Evolutionary conservation across 2,888 invertebrate species (phyloP).

Genomic region (Erpobdella octoculata): DNA sequence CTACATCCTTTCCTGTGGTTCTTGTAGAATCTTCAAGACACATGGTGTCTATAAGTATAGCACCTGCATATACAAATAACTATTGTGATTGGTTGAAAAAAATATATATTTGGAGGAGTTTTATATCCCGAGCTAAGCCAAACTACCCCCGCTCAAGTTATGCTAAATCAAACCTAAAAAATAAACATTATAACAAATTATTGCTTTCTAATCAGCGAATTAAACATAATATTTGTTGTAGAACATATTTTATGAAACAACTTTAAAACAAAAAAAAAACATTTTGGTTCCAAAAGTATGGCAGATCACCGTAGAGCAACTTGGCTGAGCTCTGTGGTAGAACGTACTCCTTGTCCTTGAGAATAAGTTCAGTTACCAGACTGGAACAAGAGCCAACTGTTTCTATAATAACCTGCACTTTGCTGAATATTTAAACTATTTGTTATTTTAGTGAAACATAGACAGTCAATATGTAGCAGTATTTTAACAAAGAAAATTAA

Average conservation of each 20-base stretch:
- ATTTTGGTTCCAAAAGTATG: no score
- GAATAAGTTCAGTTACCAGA: constrained; percentile 61
- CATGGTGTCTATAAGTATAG: constrained; percentile 73
- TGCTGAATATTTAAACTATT: constrained; percentile 32
- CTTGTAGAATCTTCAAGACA: constrained; percentile 66
- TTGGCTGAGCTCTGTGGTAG: neutral
- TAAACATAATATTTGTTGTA: no score
- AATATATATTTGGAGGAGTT: neutral
- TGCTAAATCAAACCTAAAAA: neutral
- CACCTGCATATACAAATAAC: constrained; percentile 56
- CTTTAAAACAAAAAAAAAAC: no score
- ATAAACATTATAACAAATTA: no score
- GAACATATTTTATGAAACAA: no score
- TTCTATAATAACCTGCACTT: constrained; percentile 56
- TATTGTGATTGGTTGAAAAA: neutral
- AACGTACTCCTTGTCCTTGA: constrained; percentile 41
- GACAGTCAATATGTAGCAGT: no score
- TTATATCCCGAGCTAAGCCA: neutral
- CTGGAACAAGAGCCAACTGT: constrained; percentile 74
- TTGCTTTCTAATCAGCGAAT: no score
- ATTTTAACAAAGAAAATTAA: no score
- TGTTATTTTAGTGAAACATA: no score
- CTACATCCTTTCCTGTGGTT: constrained; percentile 62
- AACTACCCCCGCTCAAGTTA: no score
- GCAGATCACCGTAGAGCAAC: constrained; percentile 16